Percentiles rank a stretch among this genome's conserved stretches.
Conservation (phyloP, 1,140 invertebrate genomes). For the Oedothorax gibbosus region DNA sequence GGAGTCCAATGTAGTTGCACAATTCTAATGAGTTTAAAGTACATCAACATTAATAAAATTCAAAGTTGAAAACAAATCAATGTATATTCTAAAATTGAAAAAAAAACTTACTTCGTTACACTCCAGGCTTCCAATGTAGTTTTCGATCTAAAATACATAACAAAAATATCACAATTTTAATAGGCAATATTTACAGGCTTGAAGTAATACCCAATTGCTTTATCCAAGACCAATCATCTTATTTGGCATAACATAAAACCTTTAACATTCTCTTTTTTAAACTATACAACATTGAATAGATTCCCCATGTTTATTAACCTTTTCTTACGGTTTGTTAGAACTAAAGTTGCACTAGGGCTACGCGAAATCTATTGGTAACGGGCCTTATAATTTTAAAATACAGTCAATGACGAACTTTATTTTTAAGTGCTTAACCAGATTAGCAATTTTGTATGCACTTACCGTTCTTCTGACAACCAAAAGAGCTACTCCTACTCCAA, state of each 20-base stretch:
- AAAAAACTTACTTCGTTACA: conserved; percentile 44
- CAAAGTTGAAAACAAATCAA: background rate
- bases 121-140: background rate
- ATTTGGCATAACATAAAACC: too few species aligned
- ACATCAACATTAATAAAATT: background rate
- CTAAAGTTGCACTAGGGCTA: too few species aligned
- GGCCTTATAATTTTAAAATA: too few species aligned
- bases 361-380: too few species aligned
- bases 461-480: conserved; percentile 35
- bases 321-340: too few species aligned
- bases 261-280: too few species aligned
- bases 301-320: too few species aligned
- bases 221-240: too few species aligned
- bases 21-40: background rate
- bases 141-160: conserved; percentile 34
- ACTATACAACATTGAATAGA: too few species aligned
- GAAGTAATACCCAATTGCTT: too few species aligned
- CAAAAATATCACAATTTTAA: background rate
- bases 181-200: background rate
- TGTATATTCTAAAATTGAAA: background rate
- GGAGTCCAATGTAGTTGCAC: conserved; percentile 28
- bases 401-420: too few species aligned
- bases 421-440: too few species aligned
- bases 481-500: conserved; percentile 27
- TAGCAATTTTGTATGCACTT: background rate